Base-by-base conservation (phyloP, 2,113 vertebrate genomes). In the Mastomys natalensis region DNA sequence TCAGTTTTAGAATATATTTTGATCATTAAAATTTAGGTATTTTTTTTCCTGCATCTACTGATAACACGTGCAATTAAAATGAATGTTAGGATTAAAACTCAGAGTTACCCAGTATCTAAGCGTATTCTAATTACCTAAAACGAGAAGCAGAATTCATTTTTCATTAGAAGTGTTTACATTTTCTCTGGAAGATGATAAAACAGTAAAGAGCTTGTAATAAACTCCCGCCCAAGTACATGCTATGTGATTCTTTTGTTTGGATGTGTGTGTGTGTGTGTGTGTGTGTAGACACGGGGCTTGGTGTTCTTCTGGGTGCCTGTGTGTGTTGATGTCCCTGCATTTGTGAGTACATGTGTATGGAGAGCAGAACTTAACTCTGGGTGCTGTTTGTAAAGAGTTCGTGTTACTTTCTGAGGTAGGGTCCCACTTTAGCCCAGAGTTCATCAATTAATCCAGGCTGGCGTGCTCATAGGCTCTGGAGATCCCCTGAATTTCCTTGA, bases 101-200 rank as follows among this genome's bases (percentile, higher is more conserved):
- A 64, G 92, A 90, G 51, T 53, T 84, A 43, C 40, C 3, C 4
- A 62, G 62, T 29, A 40, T 62, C n/a, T 84, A 62, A 84, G n/a
- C 29, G 24, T 29, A 16, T 29, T 66, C 11, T 60, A 80, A 80
- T 70, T 80, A 62, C 29, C 17, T 17, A 82, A 89, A 48, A 48
- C 5, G 85, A 58, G 26, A 97, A 76, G 51, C 8, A 87, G 22
- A 85, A 85, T 68, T 68, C 86, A 31, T 19, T 72, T 89, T 82
- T 73, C 43, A 91, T 80, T 43, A 84, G 37, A 88, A 88, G 82
- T 70, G 10, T 29, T 80, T 97, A 78, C 76, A 74, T 77, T 80
- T 97, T 82, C 81, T 95, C 37, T 40, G 12, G n/a, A 9, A 78
- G 58, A 34, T 37, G 19, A 62, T 68, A 74, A 89, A 86, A 91